Base-by-base conservation (phyloP, 2,113 vertebrate species). In the Lycaon pictus region DNA sequence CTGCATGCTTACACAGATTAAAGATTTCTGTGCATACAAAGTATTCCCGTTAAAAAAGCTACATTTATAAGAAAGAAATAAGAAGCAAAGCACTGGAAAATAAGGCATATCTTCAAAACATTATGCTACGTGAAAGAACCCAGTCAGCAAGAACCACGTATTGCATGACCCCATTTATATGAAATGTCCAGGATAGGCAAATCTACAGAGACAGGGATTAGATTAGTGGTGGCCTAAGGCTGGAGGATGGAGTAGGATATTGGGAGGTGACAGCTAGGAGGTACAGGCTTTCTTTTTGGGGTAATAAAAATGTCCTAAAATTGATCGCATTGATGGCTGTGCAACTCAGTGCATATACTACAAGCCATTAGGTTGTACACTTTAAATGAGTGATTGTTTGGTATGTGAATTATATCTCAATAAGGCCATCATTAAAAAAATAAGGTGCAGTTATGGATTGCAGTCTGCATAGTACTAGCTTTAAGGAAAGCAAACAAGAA, bases 401-500 rank as follows among this genome's bases (percentile, higher is more conserved):
- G 11, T 5, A 62, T 15, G 15, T 88, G 23, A 43, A 77, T 95
- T 67, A 71, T 65, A 85, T 43, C 74, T 96, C 93, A 84, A 43
- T 55, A 85, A 90, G 88, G 11, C 29, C 29, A 10, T 25, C 43
- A 48, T 1, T 25, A 76, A 43, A 85, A 83, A 88, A 88, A 74
- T 56, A 62, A 94, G 56, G 32, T 22, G 4, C 11, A 48, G 20
- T 60, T 93, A 51, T 53, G 48, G 19, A 71, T 67, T 88, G 3
- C 29, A 43, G 22, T 84, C 43, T 65, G 56, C 93, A 35, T 4
- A 53, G 37, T 13, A 32, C 35, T 16, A 67, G 53, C 35, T 74
- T 97, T 43, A 80, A 90, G 55, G 37, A 92, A 86, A 90, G 23
- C 55, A 67, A 95, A 88, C 1, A 7, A 76, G 10, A 94, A 88